A percentile compares a stretch with the other conserved stretches of the same genome.
Evolutionary conservation across 2,888 invertebrate species (phyloP).

Genomic region (Falcaria lacertinaria): DNA sequence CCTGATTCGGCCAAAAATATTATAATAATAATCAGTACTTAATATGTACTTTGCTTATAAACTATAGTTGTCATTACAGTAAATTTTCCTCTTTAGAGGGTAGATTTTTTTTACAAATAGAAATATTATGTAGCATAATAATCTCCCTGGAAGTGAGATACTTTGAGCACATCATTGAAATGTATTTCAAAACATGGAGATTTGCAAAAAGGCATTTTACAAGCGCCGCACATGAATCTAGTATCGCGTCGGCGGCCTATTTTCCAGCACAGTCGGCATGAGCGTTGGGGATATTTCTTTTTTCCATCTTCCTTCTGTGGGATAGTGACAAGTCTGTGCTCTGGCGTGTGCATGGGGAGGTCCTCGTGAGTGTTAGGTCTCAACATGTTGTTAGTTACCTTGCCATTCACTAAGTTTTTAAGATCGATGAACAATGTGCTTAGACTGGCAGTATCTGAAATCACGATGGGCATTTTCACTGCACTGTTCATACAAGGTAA

Average conservation of each 20-base stretch:
- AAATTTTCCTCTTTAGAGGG: conserved; percentile 35
- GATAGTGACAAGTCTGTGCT: conserved; percentile 70
- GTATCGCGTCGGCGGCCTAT: conserved; percentile 71
- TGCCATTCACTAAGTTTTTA: conserved; percentile 75
- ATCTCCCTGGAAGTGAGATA: conserved; percentile 66
- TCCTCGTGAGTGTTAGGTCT: conserved; percentile 54
- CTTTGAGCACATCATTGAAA: conserved; percentile 67
- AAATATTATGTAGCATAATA: conserved; percentile 62
- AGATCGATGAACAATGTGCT: conserved; percentile 73
- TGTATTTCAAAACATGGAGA: conserved; percentile 74
- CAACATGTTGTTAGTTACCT: conserved; percentile 54
- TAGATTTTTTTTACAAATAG: conserved; percentile 19
- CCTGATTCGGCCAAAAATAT: not conserved
- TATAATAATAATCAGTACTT: too few relatives aligned
- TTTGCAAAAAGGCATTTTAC: conserved; percentile 74
- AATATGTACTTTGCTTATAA: conserved; percentile 13
- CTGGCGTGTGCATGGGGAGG: conserved; percentile 45
- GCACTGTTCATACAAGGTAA: conserved; percentile 23
- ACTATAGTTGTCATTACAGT: conserved; percentile 26
- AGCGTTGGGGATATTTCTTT: conserved; percentile 75
- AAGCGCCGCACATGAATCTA: conserved; percentile 72
- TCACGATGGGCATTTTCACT: conserved; percentile 79
- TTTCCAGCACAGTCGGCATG: conserved; percentile 75
- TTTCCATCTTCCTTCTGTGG: conserved; percentile 78
- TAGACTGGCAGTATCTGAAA: conserved; percentile 76